phyloP scores from a whole-genome alignment of 2,113 vertebrate species.

The Sinosuthora webbiana region DNA sequence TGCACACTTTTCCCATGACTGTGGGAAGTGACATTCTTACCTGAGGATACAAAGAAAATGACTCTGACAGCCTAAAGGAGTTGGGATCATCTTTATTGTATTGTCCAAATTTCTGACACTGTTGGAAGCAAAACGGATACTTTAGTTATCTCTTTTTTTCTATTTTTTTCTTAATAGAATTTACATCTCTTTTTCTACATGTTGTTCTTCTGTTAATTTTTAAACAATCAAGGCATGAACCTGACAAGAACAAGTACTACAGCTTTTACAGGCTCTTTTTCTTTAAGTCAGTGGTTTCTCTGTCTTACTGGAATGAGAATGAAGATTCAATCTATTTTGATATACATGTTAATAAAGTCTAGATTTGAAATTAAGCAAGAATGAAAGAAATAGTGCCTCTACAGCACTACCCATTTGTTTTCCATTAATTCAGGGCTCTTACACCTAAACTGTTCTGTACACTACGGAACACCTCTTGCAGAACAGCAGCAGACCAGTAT shows the following conservation, averaged over 20 bases:
- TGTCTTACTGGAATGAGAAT: not conserved
- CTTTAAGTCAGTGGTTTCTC: not conserved
- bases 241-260: not conserved
- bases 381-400: not conserved
- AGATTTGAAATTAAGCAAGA: not conserved
- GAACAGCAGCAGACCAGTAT: not conserved
- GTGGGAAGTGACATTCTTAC: conserved; percentile 66
- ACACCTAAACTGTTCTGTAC: not conserved
- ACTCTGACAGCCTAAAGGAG: conserved; percentile 92
- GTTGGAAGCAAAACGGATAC: conserved; percentile 29
- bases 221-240: not conserved
- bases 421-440: not conserved
- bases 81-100: conserved; percentile 94
- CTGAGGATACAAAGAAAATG: conserved; percentile 97
- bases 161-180: not conserved
- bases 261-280: not conserved
- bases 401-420: not conserved
- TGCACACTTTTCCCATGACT: fast-evolving
- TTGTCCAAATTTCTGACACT: conserved; percentile 99
- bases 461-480: not conserved
- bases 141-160: not conserved
- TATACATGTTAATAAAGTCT: not conserved
- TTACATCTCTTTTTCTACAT: not conserved
- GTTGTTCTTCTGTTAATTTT: not conserved
- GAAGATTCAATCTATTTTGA: not conserved